Evolutionary conservation across 1,140 invertebrate genomes (phyloP), one percentile per base, ranked within the genome.

Genomic region (Chelonus insularis): DNA sequence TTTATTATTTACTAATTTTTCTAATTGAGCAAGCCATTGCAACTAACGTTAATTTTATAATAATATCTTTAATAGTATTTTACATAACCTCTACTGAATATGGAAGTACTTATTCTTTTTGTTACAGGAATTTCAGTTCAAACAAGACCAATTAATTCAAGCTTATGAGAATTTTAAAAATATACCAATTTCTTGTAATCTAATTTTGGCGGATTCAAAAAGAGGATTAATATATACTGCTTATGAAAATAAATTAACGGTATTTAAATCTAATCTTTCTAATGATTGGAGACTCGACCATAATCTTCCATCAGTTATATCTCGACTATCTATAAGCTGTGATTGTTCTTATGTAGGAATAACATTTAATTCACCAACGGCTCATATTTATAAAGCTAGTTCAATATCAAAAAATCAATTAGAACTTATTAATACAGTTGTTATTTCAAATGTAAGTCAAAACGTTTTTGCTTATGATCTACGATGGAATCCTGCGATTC

Each of bases 71-170:
- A n/a, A n/a, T n/a, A n/a, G n/a, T n/a, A n/a, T n/a, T n/a, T n/a
- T n/a, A n/a, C n/a, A n/a, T n/a, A n/a, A n/a, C n/a, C n/a, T n/a
- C n/a, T n/a, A n/a, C n/a, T n/a, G n/a, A n/a, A n/a, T n/a, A n/a
- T n/a, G n/a, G n/a, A n/a, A n/a, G n/a, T n/a, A n/a, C n/a, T n/a
- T n/a, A n/a, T n/a, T n/a, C n/a, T n/a, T n/a, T n/a, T 65, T 20
- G 41, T 73, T 73, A 20, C 57, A 81, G 78, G 78, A 80, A 59
- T 76, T 81, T 63, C 59, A 70, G 59, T 80, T 81, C 45, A 80
- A 79, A 63, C 68, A 79, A 29, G n/a, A n/a, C n/a, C 7, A 3
- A 7, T 29, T 7, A 29, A 29, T 29, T 7, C 25, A 7, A 29
- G 7, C 25, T 7, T 7, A 29, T 47, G 69, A 80, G 25, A 66